Conservation (phyloP, 2,113 vertebrate genomes). For the Rhadina sibilatrix region DNA sequence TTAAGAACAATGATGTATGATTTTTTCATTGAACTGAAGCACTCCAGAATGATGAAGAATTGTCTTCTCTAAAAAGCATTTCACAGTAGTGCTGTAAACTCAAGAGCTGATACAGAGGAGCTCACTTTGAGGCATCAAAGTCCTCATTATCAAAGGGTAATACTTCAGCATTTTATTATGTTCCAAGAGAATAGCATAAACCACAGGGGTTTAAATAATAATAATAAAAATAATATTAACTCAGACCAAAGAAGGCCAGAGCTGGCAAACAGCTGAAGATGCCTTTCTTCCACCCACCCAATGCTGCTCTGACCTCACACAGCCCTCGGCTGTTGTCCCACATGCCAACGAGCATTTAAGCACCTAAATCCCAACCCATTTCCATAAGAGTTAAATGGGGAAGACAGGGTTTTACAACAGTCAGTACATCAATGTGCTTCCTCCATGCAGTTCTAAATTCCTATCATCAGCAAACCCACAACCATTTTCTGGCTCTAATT, state of each 20-base stretch:
- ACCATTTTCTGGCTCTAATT: neutral
- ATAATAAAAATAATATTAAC: neutral
- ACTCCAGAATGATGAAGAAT: neutral
- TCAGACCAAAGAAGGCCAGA: neutral
- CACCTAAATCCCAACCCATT: neutral
- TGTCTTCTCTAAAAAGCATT: neutral
- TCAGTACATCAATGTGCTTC: neutral
- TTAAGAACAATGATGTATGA: neutral
- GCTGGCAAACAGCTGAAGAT: neutral
- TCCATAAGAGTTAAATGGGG: neutral
- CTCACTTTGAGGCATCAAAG: neutral
- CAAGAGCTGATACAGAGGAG: neutral
- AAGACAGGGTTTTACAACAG: neutral
- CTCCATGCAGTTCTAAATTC: neutral
- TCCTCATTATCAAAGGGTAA: neutral
- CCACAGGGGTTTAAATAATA: neutral
- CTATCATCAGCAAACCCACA: neutral
- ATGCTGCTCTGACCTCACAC: neutral
- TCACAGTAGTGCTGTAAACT: neutral
- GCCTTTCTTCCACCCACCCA: neutral
- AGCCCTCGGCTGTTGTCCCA: neutral
- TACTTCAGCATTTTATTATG: neutral
- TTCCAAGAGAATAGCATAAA: neutral
- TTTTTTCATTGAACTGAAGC: neutral
- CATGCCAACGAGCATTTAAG: neutral